These are phyloP conservation scores for Dascillus cervinus DNA, from an alignment of 2,888 invertebrate species.

Conservation along the genomic window DNA sequence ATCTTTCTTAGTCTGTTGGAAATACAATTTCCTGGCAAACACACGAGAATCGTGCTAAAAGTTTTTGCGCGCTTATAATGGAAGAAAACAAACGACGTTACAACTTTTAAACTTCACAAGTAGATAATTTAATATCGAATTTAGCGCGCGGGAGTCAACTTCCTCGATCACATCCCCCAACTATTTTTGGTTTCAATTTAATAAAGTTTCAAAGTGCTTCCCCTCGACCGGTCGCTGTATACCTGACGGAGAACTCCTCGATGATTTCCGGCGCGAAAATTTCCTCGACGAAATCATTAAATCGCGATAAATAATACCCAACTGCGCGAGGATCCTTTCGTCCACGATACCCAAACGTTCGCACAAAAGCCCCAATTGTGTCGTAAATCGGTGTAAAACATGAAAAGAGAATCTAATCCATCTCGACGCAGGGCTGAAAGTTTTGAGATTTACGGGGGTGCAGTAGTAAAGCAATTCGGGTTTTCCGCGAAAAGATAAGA, in stretches of 20 bases:
- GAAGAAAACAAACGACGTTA: conserved; percentile 5
- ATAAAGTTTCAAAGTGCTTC: too few species aligned
- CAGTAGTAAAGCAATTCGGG: conserved; percentile 30
- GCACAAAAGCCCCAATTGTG: conserved; percentile 29
- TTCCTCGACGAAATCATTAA: too few species aligned
- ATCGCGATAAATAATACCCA: conserved; percentile 10
- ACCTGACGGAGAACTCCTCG: neutral
- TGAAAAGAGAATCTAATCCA: conserved; percentile 35
- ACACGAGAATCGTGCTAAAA: conserved; percentile 6
- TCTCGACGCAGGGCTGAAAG: conserved; percentile 32
- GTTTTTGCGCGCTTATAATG: conserved; percentile 5
- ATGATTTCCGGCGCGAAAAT: too few species aligned
- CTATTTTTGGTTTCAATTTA: too few species aligned
- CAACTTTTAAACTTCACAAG: conserved; percentile 4
- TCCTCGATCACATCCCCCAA: too few species aligned
- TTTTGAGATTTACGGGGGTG: conserved; percentile 30
- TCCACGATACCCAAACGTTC: conserved; percentile 17
- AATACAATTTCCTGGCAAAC: conserved; percentile 13
- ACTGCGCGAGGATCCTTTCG: conserved; percentile 6
- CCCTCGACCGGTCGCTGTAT: too few species aligned
- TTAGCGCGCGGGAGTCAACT: too few species aligned
- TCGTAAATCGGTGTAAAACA: conserved; percentile 36
- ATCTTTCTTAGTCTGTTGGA: conserved; percentile 11
- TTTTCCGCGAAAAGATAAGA: conserved; percentile 26
- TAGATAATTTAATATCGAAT: too few species aligned